These are phyloP conservation scores for Ischnus inquisitorius DNA, from an alignment of 2,888 invertebrate species.

Conservation along the genomic window DNA sequence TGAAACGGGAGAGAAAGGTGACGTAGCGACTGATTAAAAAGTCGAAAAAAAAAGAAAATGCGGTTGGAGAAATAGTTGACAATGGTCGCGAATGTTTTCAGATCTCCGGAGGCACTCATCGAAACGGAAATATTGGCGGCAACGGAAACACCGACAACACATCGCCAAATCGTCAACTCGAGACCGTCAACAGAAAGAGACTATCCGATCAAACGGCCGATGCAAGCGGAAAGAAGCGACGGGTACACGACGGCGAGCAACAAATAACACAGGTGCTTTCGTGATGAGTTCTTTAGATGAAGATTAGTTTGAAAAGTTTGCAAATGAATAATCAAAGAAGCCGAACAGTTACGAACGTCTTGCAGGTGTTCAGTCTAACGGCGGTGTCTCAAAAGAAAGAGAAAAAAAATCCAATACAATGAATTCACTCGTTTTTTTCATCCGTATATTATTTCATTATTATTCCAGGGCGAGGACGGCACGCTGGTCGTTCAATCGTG, in stretches of 20 bases:
- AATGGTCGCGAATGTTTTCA: slow-evolving; percentile 55
- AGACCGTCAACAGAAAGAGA: slow-evolving; percentile 75
- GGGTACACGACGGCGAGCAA: slow-evolving; percentile 73
- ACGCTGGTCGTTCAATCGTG: slow-evolving; percentile 80
- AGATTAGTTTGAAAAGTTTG: not conserved
- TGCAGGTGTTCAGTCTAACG: slow-evolving; percentile 49
- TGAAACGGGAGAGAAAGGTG: slow-evolving; percentile 91
- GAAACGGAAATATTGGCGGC: slow-evolving; percentile 77
- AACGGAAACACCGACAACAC: slow-evolving; percentile 77
- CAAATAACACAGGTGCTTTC: slow-evolving; percentile 76
- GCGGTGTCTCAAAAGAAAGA: slow-evolving; percentile 53
- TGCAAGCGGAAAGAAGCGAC: slow-evolving; percentile 75
- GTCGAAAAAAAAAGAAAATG: not conserved
- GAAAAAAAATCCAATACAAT: slow-evolving; percentile 31
- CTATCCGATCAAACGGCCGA: slow-evolving; percentile 77
- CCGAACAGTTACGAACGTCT: slow-evolving; percentile 35
- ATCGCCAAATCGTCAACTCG: slow-evolving; percentile 77
- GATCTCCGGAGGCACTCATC: slow-evolving; percentile 77
- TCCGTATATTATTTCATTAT: slow-evolving; percentile 43
- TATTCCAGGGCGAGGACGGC: slow-evolving; percentile 78
- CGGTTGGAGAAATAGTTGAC: slow-evolving; percentile 9
- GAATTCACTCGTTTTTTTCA: slow-evolving; percentile 21
- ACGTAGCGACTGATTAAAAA: slow-evolving; percentile 17
- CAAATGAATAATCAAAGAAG: slow-evolving; percentile 50
- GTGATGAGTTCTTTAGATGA: slow-evolving; percentile 10